Conservation (phyloP, 1,140 invertebrate genomes). For the Drosophila suzukii region DNA sequence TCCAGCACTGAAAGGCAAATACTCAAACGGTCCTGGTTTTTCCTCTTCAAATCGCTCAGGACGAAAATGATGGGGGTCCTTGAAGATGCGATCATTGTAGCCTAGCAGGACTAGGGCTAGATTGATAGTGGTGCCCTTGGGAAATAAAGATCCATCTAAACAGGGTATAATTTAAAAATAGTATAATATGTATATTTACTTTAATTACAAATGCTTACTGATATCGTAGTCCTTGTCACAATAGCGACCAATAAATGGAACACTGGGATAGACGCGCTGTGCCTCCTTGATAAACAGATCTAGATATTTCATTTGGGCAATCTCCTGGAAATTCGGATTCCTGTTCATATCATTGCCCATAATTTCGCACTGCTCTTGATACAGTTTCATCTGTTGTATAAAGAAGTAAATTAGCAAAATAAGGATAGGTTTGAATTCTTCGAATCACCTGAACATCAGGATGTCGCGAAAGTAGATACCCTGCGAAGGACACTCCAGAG, state of each 20-base stretch:
- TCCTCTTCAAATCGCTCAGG: slow-evolving; percentile 90
- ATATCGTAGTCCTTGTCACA: slow-evolving; percentile 70
- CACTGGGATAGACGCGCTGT: slow-evolving; percentile 88
- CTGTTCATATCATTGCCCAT: slow-evolving; percentile 84
- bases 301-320: slow-evolving; percentile 88
- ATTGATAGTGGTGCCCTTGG: slow-evolving; percentile 64
- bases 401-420: slow-evolving; percentile 8
- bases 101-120: slow-evolving; percentile 58
- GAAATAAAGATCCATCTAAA: slow-evolving; percentile 62
- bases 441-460: slow-evolving; percentile 73
- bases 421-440: neutral
- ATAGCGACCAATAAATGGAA: slow-evolving; percentile 87
- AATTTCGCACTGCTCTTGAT: slow-evolving; percentile 85
- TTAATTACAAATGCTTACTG: slow-evolving; percentile 35
- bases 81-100: slow-evolving; percentile 85
- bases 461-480: slow-evolving; percentile 76
- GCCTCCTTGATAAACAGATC: slow-evolving; percentile 88
- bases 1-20: slow-evolving; percentile 87
- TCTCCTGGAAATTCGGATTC: slow-evolving; percentile 86
- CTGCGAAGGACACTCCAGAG: slow-evolving; percentile 78
- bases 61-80: slow-evolving; percentile 90
- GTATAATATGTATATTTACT: too few species aligned
- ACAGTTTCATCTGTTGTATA: slow-evolving; percentile 83
- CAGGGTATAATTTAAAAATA: neutral
- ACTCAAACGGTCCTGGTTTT: slow-evolving; percentile 85